Evolutionary conservation across 92 coral and sea anemone species (phyloP).

Genomic region (Actinostola sp.): DNA sequence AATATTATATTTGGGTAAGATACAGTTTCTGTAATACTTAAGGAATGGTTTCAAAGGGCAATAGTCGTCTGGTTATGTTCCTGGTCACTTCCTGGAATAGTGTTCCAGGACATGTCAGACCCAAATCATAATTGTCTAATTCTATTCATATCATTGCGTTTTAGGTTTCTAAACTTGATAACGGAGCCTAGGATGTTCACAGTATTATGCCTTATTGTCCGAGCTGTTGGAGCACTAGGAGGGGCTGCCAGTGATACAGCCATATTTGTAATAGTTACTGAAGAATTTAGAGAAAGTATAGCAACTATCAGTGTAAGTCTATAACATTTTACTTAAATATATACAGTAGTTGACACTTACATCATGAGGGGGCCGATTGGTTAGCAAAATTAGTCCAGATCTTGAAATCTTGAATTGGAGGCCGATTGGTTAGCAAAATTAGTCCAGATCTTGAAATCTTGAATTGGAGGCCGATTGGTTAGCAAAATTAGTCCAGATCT

Average conservation of each 20-base stretch:
- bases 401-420: too few species aligned
- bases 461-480: too few species aligned
- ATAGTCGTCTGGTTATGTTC: neutral
- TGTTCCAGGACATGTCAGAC: neutral
- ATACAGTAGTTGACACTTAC: neutral
- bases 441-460: too few species aligned
- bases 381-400: too few species aligned
- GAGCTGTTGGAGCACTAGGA: constrained; percentile 22
- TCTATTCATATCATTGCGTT: neutral
- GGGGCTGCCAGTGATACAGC: constrained; percentile 22
- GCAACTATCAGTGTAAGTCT: constrained; percentile 5
- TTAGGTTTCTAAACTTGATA: constrained; percentile 7
- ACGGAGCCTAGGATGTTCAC: neutral
- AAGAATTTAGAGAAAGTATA: constrained; percentile 21
- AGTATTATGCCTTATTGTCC: constrained; percentile 6
- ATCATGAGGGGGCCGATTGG: neutral
- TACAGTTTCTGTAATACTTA: neutral
- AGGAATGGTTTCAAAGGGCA: neutral
- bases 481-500: too few species aligned
- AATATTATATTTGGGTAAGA: constrained; percentile 23
- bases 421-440: too few species aligned
- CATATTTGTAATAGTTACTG: constrained; percentile 4
- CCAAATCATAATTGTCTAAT: neutral
- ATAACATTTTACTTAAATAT: neutral
- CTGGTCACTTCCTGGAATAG: neutral